A percentile compares a stretch with the other conserved stretches of the same genome.
phyloP scores from a whole-genome alignment of 2,888 invertebrate species.

The Prosapia bicincta region DNA sequence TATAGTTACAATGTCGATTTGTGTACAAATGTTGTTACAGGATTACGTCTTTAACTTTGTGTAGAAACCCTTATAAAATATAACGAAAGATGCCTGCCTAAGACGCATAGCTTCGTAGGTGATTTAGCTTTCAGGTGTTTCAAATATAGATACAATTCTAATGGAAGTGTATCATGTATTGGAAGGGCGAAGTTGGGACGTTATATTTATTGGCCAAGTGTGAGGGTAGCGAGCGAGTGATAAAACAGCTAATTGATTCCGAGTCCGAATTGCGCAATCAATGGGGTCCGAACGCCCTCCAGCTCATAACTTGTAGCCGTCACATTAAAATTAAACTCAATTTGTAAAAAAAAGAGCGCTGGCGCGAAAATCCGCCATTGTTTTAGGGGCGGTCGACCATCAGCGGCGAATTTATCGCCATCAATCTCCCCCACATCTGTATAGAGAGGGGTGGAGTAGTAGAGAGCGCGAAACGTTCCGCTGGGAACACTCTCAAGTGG shows the following conservation, averaged over 20 bases:
- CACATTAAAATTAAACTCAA: constrained; percentile 19
- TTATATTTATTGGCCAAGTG: neutral
- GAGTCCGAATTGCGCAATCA: constrained; percentile 15
- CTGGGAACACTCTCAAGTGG: neutral
- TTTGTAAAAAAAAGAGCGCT: constrained; percentile 29
- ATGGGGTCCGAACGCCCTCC: constrained; percentile 1
- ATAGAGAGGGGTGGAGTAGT: neutral
- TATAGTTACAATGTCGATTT: too few species aligned
- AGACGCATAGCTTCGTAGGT: too few species aligned
- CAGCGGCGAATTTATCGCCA: constrained; percentile 29
- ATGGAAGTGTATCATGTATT: neutral
- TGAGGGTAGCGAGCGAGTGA: neutral
- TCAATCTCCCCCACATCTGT: constrained; percentile 18
- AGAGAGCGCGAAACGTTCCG: neutral
- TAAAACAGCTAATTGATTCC: constrained; percentile 25
- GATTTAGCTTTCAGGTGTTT: too few species aligned
- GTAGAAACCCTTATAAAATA: too few species aligned
- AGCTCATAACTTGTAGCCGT: neutral
- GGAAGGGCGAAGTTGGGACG: neutral
- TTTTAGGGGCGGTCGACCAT: constrained; percentile 26
- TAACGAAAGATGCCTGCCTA: too few species aligned
- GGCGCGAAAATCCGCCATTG: constrained; percentile 29
- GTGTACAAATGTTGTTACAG: too few species aligned
- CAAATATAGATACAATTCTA: neutral
- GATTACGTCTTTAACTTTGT: too few species aligned